phyloP scores from a whole-genome alignment of 2,888 invertebrate genomes.

The Cancer borealis region DNA sequence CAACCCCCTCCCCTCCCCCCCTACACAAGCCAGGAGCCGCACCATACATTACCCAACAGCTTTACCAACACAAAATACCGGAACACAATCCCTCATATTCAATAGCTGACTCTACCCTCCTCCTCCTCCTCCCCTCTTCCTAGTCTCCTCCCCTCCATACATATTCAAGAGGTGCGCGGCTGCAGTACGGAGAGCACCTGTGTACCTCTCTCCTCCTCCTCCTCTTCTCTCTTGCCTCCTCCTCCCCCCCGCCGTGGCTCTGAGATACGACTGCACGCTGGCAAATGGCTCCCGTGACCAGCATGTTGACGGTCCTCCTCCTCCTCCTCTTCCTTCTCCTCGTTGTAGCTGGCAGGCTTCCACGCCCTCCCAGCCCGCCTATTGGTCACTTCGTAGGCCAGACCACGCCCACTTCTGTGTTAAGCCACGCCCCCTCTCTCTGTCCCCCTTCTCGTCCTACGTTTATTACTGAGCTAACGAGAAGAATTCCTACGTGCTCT shows the following conservation, averaged over 20 bases:
- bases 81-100: conserved; percentile 34
- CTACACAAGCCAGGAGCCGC: not conserved
- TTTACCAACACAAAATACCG: conserved; percentile 21
- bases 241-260: not conserved
- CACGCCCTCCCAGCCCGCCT: not conserved
- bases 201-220: conserved; percentile 5
- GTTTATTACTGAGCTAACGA: not conserved
- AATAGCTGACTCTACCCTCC: not conserved
- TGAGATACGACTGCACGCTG: conserved; percentile 48
- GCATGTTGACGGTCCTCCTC: conserved; percentile 18
- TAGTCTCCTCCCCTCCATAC: conserved; percentile 27
- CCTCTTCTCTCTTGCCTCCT: not conserved
- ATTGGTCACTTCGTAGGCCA: conserved; percentile 36
- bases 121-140: not conserved
- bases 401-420: conserved; percentile 38
- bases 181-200: conserved; percentile 36
- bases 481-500: not conserved
- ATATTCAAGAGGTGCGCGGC: conserved; percentile 34
- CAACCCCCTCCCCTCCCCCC: not conserved
- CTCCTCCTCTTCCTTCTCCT: not conserved
- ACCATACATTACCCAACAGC: conserved; percentile 37
- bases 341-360: not conserved
- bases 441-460: not conserved
- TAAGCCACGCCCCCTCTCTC: conserved; percentile 25
- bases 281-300: conserved; percentile 52